Base-by-base conservation (phyloP, 1,140 invertebrate species). In the Drosophila takahashii region DNA sequence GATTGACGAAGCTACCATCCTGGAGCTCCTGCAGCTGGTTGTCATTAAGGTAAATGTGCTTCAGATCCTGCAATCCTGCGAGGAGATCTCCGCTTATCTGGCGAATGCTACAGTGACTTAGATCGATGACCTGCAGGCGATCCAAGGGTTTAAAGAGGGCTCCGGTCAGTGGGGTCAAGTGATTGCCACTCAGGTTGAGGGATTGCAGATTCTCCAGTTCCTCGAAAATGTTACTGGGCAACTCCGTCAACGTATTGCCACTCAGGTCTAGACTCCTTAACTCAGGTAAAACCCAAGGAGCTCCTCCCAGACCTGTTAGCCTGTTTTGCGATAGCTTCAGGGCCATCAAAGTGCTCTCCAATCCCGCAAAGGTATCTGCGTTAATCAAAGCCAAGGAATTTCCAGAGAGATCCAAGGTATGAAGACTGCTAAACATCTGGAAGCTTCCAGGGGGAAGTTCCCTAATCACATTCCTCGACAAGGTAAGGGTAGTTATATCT, bases 401-500 rank as follows among this genome's bases (percentile, higher is more conserved):
- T 16, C 96, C 95, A 11, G 95, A 95, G 9, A 98, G 92, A 84
- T 97, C 96, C 34, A 98, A 93, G 53, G 94, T 94, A 60, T 94
- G 93, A n/a, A 98, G 93, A 58, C 94, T 94, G 89, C 95, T 94
- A 85, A 97, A 96, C 84, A 96, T 95, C 60, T 95, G 94, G 87
- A 98, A 98, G 3, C 96, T 95, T 34, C 94, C 95, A 0, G 95
- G 75, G 0, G 97, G 97, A 53, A 98, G 93, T 93, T 98, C 97
- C 42, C 97, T 94, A 11, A 98, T 96, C 1, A 98, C 95, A 92
- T 98, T 98, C 66, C 96, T 94, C 0, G 96, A 95, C 15, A 98
- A 91, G 0, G 95, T 94, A 15, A 95, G 92, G 0, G 81, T 83
- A 6, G 77, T 90, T 3, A 92, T 92, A 8, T 94, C 91, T 15